These are phyloP conservation scores for Mimachlamys varia DNA, from an alignment of 2,888 invertebrate species.

Conservation along the genomic window DNA sequence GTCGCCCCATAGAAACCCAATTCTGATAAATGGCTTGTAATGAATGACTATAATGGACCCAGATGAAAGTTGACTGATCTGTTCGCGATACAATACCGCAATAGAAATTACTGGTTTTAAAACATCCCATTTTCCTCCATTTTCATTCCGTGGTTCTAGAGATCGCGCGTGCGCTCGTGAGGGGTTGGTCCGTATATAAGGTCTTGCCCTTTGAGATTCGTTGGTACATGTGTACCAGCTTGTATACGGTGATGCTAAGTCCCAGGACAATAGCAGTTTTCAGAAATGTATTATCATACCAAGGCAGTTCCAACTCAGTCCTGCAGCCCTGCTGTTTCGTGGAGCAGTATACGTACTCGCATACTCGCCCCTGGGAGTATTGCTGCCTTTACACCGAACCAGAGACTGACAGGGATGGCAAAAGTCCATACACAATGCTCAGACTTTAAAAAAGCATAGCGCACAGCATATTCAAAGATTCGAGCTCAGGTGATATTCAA, in stretches of 20 bases:
- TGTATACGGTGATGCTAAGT: background rate
- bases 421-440: too few species aligned
- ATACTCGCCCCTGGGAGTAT: background rate
- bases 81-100: background rate
- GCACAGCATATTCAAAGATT: too few species aligned
- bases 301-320: too few species aligned
- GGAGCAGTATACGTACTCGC: background rate
- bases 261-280: background rate
- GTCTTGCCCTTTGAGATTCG: background rate
- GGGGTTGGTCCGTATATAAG: background rate
- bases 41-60: background rate
- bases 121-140: background rate
- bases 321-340: background rate
- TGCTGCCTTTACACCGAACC: background rate
- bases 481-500: too few species aligned
- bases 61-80: background rate
- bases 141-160: too few species aligned
- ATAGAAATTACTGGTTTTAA: background rate
- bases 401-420: background rate
- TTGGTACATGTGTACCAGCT: background rate
- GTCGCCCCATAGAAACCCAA: background rate
- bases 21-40: background rate
- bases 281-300: background rate
- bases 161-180: background rate
- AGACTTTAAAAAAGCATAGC: too few species aligned